Evolutionary conservation across 1,140 invertebrate species (phyloP).

Genomic region (Zelostemma sp.): DNA sequence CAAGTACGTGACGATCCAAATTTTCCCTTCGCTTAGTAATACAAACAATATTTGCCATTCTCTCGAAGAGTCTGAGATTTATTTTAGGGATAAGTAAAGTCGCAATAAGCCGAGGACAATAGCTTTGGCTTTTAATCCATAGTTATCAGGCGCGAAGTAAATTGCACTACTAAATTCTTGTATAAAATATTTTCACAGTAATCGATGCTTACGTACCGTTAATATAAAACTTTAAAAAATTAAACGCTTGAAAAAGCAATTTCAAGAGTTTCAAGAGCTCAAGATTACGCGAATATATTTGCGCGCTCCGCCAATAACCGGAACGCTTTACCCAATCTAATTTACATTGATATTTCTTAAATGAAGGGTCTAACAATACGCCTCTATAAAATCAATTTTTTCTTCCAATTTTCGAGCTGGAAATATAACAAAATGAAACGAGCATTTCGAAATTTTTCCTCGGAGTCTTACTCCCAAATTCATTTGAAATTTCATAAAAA

Average conservation of each 20-base stretch:
- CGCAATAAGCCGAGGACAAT: not conserved
- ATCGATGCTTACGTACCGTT: not conserved
- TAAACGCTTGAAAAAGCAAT: not conserved
- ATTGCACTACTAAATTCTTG: slow-evolving; percentile 6
- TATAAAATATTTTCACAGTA: not conserved
- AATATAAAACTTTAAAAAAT: not conserved
- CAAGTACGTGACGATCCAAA: not conserved
- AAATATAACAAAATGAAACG: no score
- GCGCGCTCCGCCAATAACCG: not conserved
- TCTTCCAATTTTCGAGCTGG: no score
- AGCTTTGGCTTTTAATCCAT: not conserved
- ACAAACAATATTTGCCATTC: not conserved
- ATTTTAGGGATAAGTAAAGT: not conserved
- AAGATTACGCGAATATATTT: not conserved
- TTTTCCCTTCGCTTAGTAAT: not conserved
- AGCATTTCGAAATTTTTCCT: no score
- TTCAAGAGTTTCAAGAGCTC: not conserved
- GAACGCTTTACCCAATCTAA: no score
- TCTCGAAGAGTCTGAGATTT: not conserved
- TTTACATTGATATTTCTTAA: no score
- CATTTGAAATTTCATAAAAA: no score
- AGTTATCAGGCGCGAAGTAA: not conserved
- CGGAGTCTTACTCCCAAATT: no score
- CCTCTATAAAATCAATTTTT: no score
- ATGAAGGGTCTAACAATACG: no score